Evolutionary conservation across 2,113 vertebrate species (phyloP), one percentile per base, ranked within the genome.

Genomic region (Desmodus rotundus): DNA sequence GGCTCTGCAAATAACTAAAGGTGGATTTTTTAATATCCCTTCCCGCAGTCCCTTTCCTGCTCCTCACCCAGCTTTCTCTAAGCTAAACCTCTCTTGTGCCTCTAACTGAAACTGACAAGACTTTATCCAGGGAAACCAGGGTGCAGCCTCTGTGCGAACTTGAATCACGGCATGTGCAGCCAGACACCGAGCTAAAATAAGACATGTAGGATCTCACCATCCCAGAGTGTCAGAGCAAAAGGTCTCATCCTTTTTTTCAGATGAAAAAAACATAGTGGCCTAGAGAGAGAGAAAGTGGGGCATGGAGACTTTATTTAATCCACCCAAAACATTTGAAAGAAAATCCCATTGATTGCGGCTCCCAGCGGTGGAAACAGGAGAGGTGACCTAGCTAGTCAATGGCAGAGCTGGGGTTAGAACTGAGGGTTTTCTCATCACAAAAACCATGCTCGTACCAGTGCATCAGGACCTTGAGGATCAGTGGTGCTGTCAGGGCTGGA

Each of bases 161-260:
- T 52, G 41, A 92, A 82, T 92, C 41, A 24, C 2, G 15, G 90
- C 7, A 0, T 58, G 87, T 45, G 6, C 88, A 97, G 92, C 87
- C 92, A 97, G 97, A 95, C 96, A 41, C 73, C 0, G 80, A 93
- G 95, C 97, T 97, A 97, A 97, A 97, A 97, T 97, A 97, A 97
- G 97, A 95, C 54, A 7, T 0, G 4, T 41, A 54, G 77, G 63
- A 61, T 96, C 68, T 81, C 94, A 73, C 19, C 5, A 86, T 85
- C 81, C 33, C 1, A 9, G 96, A 91, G 94, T 85, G 91, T 96
- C 85, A 63, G 83, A 89, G 90, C 47, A 54, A 93, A 94, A 82
- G 83, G 47, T 65, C 93, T 87, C 87, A 50, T 91, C 82, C 4
- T 93, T 72, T 88, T 84, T 87, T 88, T 78, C 74, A 56, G 54